Evolutionary conservation across 1,140 invertebrate species (phyloP).

Genomic region (Drosophila insularis): DNA sequence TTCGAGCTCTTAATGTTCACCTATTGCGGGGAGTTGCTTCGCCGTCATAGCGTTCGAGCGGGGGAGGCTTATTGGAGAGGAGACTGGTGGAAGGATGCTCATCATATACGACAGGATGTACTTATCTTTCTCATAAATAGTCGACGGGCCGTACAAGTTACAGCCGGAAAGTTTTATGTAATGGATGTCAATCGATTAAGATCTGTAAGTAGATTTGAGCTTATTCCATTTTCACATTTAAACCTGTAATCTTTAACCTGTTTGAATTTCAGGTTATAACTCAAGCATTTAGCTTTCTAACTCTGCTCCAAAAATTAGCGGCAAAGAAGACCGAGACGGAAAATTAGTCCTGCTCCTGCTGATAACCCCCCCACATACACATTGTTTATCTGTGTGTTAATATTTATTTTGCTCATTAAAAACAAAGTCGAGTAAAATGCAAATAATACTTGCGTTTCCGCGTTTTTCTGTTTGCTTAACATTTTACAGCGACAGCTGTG

Average conservation of each 20-base stretch:
- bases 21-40: conserved; percentile 69
- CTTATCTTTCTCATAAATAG: conserved; percentile 70
- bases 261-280: conserved; percentile 59
- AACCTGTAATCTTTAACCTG: too few species aligned
- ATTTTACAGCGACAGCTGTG: conserved; percentile 29
- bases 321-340: conserved; percentile 85
- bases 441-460: conserved; percentile 71
- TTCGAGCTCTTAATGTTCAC: conserved; percentile 76
- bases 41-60: conserved; percentile 63
- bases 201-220: conserved; percentile 44
- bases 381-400: conserved; percentile 38
- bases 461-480: conserved; percentile 51
- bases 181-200: conserved; percentile 75
- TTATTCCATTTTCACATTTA: neutral
- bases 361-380: neutral
- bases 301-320: conserved; percentile 84
- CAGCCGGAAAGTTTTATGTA: conserved; percentile 75
- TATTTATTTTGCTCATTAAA: conserved; percentile 75
- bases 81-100: conserved; percentile 61
- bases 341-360: conserved; percentile 10
- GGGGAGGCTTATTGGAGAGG: conserved; percentile 73
- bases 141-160: conserved; percentile 59
- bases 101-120: conserved; percentile 56
- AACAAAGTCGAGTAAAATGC: conserved; percentile 61
- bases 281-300: conserved; percentile 78